Base-by-base conservation (phyloP, 2,888 invertebrate genomes). In the Ptilodon capucinus region DNA sequence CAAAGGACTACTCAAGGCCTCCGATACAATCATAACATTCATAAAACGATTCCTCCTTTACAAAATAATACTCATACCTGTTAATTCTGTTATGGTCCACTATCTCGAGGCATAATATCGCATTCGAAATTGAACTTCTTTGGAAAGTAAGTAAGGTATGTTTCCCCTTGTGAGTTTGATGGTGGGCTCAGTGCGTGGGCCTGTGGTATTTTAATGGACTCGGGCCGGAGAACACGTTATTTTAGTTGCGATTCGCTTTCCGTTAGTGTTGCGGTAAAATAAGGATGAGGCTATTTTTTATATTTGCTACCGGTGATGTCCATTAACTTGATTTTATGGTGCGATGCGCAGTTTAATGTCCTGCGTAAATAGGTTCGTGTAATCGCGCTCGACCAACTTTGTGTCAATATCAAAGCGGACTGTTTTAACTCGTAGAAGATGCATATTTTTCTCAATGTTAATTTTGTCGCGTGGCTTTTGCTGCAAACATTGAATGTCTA, bases 151-250 rank as follows among this genome's bases (percentile, higher is more conserved):
- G 66, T 71, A 79, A 68, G 64, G 64, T 61, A 48, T 55, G 60
- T 68, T 69, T 74, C 66, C 43, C 64, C 48, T 46, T 59, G 68
- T 45, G 45, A 17, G 16, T 19, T 34, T 21, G 50, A 40, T 46
- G 42, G 48, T 57, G 56, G 58, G 64, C 51, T 64, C 46, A 42
- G 35, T 35, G 75, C 77, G 79, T 79, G 71, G 76, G 73, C 45
- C 54, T 61, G 54, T 63, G 81, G 81, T 79, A 82, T 82, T 78
- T 81, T 83, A 81, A 83, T 83, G 71, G 75, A 60, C 53, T 64
- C 51, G 68, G 63, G 74, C 60, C 61, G 54, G 58, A 55, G 46
- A 64, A 60, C 64, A 65, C 64, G 68, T 59, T 69, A 65, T 65
- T 64, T 64, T 56, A 51, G 58, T 64, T 64, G 48, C 54, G 44